Evolutionary conservation across 2,797 vertebrate genomes (phyloP).

Genomic region (Epinephelus awoara): DNA sequence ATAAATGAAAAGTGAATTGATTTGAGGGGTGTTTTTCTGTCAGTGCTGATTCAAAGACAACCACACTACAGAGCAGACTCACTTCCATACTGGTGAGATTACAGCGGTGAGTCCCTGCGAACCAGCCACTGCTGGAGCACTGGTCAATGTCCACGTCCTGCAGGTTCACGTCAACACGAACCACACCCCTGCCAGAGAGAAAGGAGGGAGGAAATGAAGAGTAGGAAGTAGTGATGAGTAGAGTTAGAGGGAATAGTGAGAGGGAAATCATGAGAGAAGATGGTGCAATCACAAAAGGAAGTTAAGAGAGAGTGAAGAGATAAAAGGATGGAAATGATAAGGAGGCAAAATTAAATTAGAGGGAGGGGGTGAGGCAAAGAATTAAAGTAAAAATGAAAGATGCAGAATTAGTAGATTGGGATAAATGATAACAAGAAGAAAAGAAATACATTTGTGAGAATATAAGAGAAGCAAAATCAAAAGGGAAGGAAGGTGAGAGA

Average conservation of each 20-base stretch:
- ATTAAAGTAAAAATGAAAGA: conserved; percentile 11
- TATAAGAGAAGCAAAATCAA: not conserved
- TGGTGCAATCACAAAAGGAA: not conserved
- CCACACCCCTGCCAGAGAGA: conserved; percentile 88
- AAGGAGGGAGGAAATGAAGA: not conserved
- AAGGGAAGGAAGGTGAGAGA: not conserved
- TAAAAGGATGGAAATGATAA: conserved; percentile 13
- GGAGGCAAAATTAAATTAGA: conserved; percentile 1
- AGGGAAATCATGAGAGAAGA: not conserved
- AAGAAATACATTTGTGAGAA: not conserved
- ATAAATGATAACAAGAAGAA: conserved; percentile 8
- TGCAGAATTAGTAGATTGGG: conserved; percentile 17
- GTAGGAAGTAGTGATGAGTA: not conserved
- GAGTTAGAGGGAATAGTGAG: not conserved
- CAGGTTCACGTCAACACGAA: conserved; percentile 96
- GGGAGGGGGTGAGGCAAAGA: not conserved
- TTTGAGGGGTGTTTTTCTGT: not conserved
- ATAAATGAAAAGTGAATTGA: not conserved
- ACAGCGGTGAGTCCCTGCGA: conserved; percentile 97
- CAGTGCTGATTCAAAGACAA: not conserved
- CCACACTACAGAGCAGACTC: conserved; percentile 59
- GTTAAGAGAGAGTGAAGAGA: not conserved
- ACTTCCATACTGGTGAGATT: conserved; percentile 97
- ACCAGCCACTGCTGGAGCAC: conserved; percentile 96
- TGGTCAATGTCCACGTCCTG: conserved; percentile 99